A percentile compares a stretch with the other conserved stretches of the same genome.
Conservation (phyloP, 2,797 vertebrate species). For the Pseudopleuronectes americanus region DNA sequence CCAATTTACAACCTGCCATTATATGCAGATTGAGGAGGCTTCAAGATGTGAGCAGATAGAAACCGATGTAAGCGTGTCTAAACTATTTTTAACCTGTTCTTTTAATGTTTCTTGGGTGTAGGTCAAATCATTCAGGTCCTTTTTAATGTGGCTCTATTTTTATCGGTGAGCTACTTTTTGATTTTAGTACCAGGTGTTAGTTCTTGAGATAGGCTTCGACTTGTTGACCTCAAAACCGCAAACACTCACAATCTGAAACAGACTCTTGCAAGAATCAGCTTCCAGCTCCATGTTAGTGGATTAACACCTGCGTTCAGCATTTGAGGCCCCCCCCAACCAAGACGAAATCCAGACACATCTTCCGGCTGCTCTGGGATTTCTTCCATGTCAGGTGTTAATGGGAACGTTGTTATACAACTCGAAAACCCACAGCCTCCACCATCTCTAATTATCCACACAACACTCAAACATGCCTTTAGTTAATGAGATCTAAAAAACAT, state of each 20-base stretch:
- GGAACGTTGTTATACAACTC: slow-evolving; percentile 71
- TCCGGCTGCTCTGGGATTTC: slow-evolving; percentile 73
- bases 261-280: slow-evolving; percentile 48
- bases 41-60: slow-evolving; percentile 59
- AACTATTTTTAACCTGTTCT: slow-evolving; percentile 10
- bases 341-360: slow-evolving; percentile 74
- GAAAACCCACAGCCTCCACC: slow-evolving; percentile 70
- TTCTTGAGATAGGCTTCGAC: slow-evolving; percentile 49
- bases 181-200: slow-evolving; percentile 35
- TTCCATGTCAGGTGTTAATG: slow-evolving; percentile 78
- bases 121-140: slow-evolving; percentile 15
- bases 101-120: slow-evolving; percentile 7
- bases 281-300: slow-evolving; percentile 37
- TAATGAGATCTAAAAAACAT: slow-evolving; percentile 82
- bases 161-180: slow-evolving; percentile 28
- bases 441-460: slow-evolving; percentile 78
- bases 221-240: slow-evolving; percentile 51
- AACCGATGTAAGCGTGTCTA: neutral
- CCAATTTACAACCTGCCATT: slow-evolving; percentile 80
- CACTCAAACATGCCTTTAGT: slow-evolving; percentile 75
- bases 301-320: slow-evolving; percentile 70
- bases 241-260: slow-evolving; percentile 27
- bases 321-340: slow-evolving; percentile 63
- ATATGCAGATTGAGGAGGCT: slow-evolving; percentile 66
- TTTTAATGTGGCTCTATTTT: slow-evolving; percentile 23